Evolutionary conservation across 2,888 invertebrate species (phyloP).

Genomic region (Chrysotoxum bicinctum): DNA sequence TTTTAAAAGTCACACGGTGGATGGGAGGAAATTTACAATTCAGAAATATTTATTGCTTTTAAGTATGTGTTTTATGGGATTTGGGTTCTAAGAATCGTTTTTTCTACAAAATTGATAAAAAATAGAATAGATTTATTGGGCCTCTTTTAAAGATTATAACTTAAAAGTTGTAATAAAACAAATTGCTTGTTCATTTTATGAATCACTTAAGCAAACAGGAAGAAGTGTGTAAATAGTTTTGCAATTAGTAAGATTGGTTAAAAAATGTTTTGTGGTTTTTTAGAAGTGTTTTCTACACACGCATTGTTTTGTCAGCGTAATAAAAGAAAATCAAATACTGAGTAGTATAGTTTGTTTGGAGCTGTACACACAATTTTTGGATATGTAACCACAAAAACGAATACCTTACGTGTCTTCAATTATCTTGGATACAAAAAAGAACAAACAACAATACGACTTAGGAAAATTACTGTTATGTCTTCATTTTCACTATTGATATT

Average conservation of each 20-base stretch:
- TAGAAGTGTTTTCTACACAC: too few species aligned
- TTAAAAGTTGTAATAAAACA: neutral
- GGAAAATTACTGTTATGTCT: too few species aligned
- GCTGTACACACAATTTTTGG: too few species aligned
- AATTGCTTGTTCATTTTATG: neutral
- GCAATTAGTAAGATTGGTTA: neutral
- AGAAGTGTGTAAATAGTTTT: neutral
- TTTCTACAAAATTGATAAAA: neutral
- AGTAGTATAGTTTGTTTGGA: too few species aligned
- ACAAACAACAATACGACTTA: too few species aligned
- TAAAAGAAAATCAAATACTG: too few species aligned
- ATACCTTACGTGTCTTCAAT: too few species aligned
- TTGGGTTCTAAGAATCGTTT: conserved; percentile 15
- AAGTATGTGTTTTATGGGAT: neutral
- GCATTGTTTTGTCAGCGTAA: too few species aligned
- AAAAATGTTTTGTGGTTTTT: too few species aligned
- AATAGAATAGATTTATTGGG: neutral
- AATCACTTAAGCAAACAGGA: neutral
- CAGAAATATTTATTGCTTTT: conserved; percentile 13
- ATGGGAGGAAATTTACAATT: conserved; percentile 1
- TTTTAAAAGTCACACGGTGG: neutral
- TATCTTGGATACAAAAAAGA: too few species aligned
- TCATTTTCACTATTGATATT: too few species aligned
- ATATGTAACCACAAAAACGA: too few species aligned
- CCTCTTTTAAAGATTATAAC: neutral